Base-by-base conservation (phyloP, 2,888 invertebrate genomes). In the Leucania comma region DNA sequence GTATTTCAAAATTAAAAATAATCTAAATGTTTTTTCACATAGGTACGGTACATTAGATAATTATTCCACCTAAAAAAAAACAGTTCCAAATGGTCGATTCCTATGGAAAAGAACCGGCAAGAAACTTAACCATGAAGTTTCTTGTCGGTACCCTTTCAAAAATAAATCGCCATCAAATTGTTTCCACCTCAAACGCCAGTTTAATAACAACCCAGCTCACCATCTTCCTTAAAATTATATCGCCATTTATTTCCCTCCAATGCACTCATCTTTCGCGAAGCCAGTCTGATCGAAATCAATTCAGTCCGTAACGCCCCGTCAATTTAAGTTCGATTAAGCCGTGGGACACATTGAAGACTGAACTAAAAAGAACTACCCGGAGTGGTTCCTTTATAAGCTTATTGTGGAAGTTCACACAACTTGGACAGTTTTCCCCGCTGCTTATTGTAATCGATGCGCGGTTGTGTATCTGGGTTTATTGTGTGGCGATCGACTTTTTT, bases 251-350 rank as follows among this genome's bases (percentile, higher is more conserved):
- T 77, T 59, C 61, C 51, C 24, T 66, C 48, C 17, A 74, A 58
- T 76, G 61, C 78, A 75, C 69, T 68, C 57, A 54, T 69, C 35
- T 68, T 56, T 42, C 68, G 53, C 61, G 46, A 20, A 70, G 58
- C 62, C 72, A 58, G 72, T 78, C 64, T 46, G 66, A 83, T 86
- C 76, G 82, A 78, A 89, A 90, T 89, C 89, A 88, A 90, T 89
- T 89, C 86, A 82, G 77, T 72, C 69, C 66, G 76, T 63, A 67
- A 85, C 87, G 82, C 88, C 88, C 82, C 83, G 80, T 86, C 91
- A 90, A 91, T 92, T 92, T 90, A 91, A 90, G 88, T 90, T 89
- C 90, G 91, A 92, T 92, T 91, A 92, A 88, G 88, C 86, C 81
- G 65, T 76, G 82, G 82, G 87, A 85, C 88, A 86, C 73, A 85